Percentiles rank a stretch among this genome's conserved stretches.
These are phyloP conservation scores for Eurystomus gularis DNA, from an alignment of 2,113 vertebrate genomes.

Conservation along the genomic window DNA sequence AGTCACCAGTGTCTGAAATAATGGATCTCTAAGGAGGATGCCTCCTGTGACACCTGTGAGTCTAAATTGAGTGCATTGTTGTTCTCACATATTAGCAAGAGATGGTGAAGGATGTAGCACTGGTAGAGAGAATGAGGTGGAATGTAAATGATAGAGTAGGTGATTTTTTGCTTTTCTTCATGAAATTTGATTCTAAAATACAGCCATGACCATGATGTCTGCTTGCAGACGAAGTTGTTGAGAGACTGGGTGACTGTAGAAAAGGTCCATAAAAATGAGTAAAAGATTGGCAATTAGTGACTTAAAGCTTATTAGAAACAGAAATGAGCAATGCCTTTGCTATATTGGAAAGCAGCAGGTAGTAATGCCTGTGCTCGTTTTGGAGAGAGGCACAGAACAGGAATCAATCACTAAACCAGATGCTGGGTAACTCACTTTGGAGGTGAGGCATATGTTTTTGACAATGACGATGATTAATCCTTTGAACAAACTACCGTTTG, in stretches of 20 bases:
- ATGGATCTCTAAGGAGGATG: not conserved
- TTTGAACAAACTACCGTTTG: not conserved
- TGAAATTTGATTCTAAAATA: not conserved
- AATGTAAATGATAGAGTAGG: not conserved
- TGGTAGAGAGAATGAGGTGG: not conserved
- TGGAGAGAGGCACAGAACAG: not conserved
- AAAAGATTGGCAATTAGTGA: not conserved
- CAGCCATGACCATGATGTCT: not conserved
- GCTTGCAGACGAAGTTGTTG: not conserved
- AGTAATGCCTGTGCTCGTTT: not conserved
- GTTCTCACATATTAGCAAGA: rapidly evolving
- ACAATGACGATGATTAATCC: not conserved
- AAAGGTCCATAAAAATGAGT: not conserved
- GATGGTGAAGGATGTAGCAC: not conserved
- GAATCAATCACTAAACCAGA: not conserved
- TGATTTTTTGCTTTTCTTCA: not conserved
- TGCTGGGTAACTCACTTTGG: not conserved
- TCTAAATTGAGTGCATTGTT: not conserved
- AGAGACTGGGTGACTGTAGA: not conserved
- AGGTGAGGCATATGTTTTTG: not conserved
- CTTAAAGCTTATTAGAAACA: not conserved
- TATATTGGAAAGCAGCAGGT: not conserved
- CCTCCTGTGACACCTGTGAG: not conserved
- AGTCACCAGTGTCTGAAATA: not conserved
- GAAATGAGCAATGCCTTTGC: not conserved